These are phyloP conservation scores for Drosophila crucigera DNA, from an alignment of 2,888 invertebrate species.

Conservation along the genomic window DNA sequence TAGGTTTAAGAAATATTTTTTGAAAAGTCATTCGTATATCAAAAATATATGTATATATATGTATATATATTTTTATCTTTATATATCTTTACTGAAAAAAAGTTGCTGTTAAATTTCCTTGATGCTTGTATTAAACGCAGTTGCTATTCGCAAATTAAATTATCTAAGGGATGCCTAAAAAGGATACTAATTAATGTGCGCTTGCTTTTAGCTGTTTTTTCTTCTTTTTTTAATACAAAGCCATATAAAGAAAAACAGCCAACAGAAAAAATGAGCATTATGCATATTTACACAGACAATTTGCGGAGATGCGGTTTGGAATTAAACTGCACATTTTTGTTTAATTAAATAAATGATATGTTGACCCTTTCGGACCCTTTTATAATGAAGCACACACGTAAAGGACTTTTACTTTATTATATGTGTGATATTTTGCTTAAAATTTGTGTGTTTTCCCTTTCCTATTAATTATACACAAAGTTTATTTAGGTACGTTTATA, in stretches of 20 bases:
- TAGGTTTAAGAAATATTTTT: slow-evolving; percentile 1
- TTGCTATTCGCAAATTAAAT: slow-evolving; percentile 21
- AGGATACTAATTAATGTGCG: slow-evolving; percentile 13
- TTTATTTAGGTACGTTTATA: not conserved
- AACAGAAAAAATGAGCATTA: slow-evolving; percentile 23
- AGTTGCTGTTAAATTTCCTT: not conserved
- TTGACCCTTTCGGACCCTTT: not conserved
- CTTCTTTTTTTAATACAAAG: not conserved
- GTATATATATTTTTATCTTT: not conserved
- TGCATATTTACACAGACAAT: slow-evolving; percentile 45
- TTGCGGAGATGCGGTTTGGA: slow-evolving; percentile 20
- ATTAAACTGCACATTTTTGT: slow-evolving; percentile 10
- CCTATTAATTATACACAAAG: not conserved
- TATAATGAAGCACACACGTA: not conserved
- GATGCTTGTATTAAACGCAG: not conserved
- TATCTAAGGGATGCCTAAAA: slow-evolving; percentile 1
- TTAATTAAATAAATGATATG: not conserved
- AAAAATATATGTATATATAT: no score
- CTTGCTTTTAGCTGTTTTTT: not conserved
- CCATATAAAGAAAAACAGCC: not conserved
- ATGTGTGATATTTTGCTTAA: no score
- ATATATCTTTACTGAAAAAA: not conserved
- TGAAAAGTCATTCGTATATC: not conserved
- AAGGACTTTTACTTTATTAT: not conserved
- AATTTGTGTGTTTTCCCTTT: not conserved